Percentiles rank a stretch among this genome's conserved stretches.
Conservation (phyloP, 2,888 invertebrate species). For the Chymomyza amoena region DNA sequence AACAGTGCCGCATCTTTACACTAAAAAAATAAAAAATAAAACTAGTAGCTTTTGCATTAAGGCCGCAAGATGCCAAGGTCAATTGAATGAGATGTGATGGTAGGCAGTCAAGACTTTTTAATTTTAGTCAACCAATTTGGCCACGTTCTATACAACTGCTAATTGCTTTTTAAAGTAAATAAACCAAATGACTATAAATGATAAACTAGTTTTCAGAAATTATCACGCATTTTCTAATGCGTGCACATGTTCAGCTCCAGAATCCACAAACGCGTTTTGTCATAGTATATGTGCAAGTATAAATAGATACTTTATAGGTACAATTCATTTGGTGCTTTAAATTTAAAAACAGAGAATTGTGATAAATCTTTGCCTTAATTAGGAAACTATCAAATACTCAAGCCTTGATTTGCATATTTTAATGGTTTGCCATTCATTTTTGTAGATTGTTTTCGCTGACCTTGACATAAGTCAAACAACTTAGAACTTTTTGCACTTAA, state of each 20-base stretch:
- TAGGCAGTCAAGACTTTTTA: background rate
- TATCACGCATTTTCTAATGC: background rate
- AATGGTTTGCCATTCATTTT: background rate
- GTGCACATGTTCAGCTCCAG: background rate
- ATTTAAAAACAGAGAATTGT: background rate
- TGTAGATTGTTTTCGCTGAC: background rate
- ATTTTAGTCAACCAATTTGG: background rate
- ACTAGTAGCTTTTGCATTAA: conserved; percentile 38
- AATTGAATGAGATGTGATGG: background rate
- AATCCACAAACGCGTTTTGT: no score
- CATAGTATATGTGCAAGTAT: background rate
- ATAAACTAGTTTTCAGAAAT: background rate
- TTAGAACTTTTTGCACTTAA: conserved; percentile 3
- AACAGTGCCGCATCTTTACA: background rate
- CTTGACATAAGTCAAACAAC: background rate
- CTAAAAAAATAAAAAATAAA: conserved; percentile 2
- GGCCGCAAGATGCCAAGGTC: background rate
- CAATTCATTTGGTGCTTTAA: background rate
- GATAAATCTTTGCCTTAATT: conserved; percentile 29
- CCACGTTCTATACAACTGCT: background rate
- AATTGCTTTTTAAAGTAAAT: background rate
- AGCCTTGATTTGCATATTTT: background rate
- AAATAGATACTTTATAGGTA: background rate
- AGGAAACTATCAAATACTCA: conserved; percentile 19
- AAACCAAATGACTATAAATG: background rate